phyloP scores from a whole-genome alignment of 2,888 invertebrate species.

The Drosophila mettleri region DNA sequence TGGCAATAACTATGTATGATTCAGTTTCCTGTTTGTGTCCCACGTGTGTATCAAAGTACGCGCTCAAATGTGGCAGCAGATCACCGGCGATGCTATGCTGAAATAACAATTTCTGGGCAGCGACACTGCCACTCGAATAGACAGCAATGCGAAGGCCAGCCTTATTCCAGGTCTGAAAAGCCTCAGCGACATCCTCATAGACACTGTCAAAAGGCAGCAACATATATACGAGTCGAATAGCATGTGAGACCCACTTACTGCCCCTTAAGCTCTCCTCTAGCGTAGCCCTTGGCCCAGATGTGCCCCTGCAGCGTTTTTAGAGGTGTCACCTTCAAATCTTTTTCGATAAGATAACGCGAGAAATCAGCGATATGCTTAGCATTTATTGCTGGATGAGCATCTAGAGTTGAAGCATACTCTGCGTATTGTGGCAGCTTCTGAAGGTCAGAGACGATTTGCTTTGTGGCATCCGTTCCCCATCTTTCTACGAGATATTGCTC shows the following conservation, averaged over 20 bases:
- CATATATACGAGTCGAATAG: background rate
- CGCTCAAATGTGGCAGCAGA: constrained; percentile 89
- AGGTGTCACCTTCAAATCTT: constrained; percentile 91
- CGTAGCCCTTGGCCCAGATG: constrained; percentile 94
- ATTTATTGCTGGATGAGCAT: constrained; percentile 61
- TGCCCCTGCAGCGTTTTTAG: constrained; percentile 96
- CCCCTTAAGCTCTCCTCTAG: constrained; percentile 91
- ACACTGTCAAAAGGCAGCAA: constrained; percentile 87
- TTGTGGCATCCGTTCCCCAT: constrained; percentile 90
- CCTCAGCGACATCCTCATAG: constrained; percentile 92
- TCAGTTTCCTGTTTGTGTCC: constrained; percentile 91
- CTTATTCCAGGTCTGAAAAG: constrained; percentile 90
- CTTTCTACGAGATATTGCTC: constrained; percentile 89
- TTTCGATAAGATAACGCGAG: constrained; percentile 92
- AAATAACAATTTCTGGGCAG: constrained; percentile 95
- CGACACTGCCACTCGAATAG: constrained; percentile 96
- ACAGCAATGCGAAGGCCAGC: constrained; percentile 90
- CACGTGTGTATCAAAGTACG: constrained; percentile 94
- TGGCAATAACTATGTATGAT: constrained; percentile 92
- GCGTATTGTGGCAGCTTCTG: constrained; percentile 85
- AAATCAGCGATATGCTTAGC: constrained; percentile 88
- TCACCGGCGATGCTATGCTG: constrained; percentile 91
- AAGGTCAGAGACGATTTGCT: constrained; percentile 88
- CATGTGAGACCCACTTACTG: constrained; percentile 89
- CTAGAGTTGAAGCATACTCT: constrained; percentile 43